phyloP scores from a whole-genome alignment of 92 coral and sea anemone genomes.

The Palythoa grandiflora region DNA sequence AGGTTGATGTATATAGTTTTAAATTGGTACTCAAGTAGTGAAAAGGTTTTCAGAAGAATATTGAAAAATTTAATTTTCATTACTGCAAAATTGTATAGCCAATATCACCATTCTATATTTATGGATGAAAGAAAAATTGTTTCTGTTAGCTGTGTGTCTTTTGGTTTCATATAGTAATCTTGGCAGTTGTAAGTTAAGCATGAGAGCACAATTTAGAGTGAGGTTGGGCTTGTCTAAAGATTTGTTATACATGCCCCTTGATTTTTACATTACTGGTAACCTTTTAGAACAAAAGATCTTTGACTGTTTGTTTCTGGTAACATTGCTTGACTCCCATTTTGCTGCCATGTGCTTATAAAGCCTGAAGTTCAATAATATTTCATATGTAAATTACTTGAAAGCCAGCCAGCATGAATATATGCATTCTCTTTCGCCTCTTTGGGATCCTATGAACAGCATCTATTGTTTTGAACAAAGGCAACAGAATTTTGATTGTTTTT shows the following conservation, averaged over 20 bases:
- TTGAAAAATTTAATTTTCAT: conserved; percentile 33
- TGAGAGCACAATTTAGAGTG: neutral
- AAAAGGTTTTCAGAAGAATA: conserved; percentile 8
- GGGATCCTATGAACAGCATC: conserved; percentile 15
- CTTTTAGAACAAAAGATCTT: neutral
- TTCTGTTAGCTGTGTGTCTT: conserved; percentile 61
- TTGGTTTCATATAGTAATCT: neutral
- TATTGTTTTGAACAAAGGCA: conserved; percentile 17
- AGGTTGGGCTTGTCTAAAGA: neutral
- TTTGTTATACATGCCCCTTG: neutral
- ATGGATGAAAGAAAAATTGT: conserved; percentile 75
- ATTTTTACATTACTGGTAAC: neutral
- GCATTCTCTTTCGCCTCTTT: neutral
- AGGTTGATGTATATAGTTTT: conserved; percentile 18
- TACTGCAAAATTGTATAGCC: conserved; percentile 35
- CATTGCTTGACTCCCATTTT: conserved; percentile 15
- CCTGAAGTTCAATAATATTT: conserved; percentile 28
- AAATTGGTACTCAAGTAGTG: neutral
- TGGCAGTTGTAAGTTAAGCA: neutral
- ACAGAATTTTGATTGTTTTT: conserved; percentile 19
- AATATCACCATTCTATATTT: conserved; percentile 58
- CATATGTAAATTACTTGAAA: conserved; percentile 35
- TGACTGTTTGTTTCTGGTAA: neutral
- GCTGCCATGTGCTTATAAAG: conserved; percentile 43
- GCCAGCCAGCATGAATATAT: conserved; percentile 44